Evolutionary conservation across 1,140 invertebrate genomes (phyloP).

Genomic region (Acyrthosiphon pisum): DNA sequence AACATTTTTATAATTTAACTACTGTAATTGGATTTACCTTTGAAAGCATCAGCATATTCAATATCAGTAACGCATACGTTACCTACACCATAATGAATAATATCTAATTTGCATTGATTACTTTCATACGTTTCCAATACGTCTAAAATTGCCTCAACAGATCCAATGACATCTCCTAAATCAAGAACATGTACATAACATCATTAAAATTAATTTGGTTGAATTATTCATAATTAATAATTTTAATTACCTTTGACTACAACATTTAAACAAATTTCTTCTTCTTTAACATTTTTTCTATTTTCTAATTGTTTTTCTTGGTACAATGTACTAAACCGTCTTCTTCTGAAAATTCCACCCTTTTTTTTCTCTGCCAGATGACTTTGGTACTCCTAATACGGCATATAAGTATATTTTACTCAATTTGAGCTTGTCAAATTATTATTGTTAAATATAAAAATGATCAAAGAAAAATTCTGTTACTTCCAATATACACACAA

Average conservation of each 20-base stretch:
- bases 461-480: not conserved
- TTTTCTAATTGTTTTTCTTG: conserved; percentile 62
- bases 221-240: not conserved
- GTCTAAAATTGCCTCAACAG: conserved; percentile 92
- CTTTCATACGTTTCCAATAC: conserved; percentile 87
- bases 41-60: conserved; percentile 83
- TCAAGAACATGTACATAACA: not conserved
- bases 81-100: conserved; percentile 92
- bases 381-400: conserved; percentile 68
- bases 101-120: conserved; percentile 78
- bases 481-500: not conserved
- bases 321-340: conserved; percentile 63
- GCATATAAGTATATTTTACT: not conserved
- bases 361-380: conserved; percentile 71
- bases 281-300: conserved; percentile 66
- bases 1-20: not conserved
- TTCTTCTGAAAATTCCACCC: conserved; percentile 66
- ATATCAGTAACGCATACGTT: conserved; percentile 82
- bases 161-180: conserved; percentile 81
- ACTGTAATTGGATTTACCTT: conserved; percentile 65
- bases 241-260: conserved; percentile 66
- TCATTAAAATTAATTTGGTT: not conserved
- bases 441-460: not conserved
- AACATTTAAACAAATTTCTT: conserved; percentile 65
- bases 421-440: not conserved